A percentile compares a stretch with the other conserved stretches of the same genome.
phyloP scores from a whole-genome alignment of 2,113 vertebrate species.

The Chionomys nivalis region DNA sequence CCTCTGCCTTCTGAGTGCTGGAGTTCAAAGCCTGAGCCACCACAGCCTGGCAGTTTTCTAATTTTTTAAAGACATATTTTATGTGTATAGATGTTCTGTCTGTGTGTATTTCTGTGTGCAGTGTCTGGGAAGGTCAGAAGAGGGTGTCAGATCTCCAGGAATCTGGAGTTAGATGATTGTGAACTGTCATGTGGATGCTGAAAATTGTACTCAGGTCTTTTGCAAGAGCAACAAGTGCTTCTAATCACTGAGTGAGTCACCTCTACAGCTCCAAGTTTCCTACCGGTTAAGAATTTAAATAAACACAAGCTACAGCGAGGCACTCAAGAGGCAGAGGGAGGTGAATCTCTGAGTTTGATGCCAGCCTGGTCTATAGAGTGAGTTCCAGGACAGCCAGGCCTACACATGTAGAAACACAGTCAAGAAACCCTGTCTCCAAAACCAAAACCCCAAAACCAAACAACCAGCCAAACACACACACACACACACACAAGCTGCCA shows the following conservation, averaged over 20 bases:
- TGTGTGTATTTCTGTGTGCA: background rate
- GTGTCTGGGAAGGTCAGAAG: background rate
- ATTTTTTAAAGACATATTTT: background rate
- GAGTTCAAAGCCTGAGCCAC: background rate
- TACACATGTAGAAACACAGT: too few relatives aligned
- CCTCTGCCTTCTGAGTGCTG: background rate
- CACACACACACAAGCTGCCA: background rate
- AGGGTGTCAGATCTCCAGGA: background rate
- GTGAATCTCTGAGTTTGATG: background rate
- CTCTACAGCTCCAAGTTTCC: background rate
- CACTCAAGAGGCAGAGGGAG: background rate
- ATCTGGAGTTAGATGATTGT: background rate
- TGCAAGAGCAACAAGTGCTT: background rate
- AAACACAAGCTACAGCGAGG: too few relatives aligned
- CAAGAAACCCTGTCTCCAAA: background rate
- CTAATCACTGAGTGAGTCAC: background rate
- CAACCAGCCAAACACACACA: background rate
- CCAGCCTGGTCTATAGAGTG: background rate
- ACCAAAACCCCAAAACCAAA: background rate
- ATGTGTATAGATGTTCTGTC: background rate
- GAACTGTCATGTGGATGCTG: background rate
- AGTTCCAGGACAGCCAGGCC: background rate
- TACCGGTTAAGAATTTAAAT: constrained; percentile 3
- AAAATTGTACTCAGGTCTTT: background rate
- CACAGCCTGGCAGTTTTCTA: constrained; percentile 7